Evolutionary conservation across 2,113 vertebrate species (phyloP).

Genomic region (Pseudopodoces humilis): DNA sequence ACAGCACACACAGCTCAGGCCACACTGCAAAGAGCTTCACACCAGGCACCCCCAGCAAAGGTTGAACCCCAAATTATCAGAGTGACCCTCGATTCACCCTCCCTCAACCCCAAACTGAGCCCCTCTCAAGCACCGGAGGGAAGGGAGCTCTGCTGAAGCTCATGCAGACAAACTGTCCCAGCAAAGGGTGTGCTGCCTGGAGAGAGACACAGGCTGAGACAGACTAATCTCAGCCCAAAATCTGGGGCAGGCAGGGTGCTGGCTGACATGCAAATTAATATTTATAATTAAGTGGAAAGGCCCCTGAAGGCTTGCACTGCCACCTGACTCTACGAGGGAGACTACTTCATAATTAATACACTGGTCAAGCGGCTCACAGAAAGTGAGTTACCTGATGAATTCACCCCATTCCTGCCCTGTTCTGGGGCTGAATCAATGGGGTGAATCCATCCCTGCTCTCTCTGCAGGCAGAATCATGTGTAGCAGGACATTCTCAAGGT

Average conservation of each 20-base stretch:
- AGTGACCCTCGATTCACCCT: rapidly evolving
- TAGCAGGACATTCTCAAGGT: rapidly evolving
- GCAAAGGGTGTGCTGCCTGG: background rate
- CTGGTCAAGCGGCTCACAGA: background rate
- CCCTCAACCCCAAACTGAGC: background rate
- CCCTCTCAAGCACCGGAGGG: background rate
- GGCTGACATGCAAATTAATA: slow-evolving; percentile 33
- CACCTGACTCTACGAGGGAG: background rate
- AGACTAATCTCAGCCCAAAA: slow-evolving; percentile 18
- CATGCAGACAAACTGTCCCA: background rate
- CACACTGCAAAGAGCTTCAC: rapidly evolving
- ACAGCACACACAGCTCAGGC: background rate
- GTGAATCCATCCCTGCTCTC: background rate
- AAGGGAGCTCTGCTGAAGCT: background rate
- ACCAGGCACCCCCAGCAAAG: background rate
- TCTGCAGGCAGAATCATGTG: background rate
- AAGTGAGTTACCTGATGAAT: background rate
- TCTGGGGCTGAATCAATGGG: background rate
- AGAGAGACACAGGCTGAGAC: background rate
- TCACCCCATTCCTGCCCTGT: background rate
- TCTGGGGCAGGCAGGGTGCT: slow-evolving; percentile 32
- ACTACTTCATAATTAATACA: slow-evolving; percentile 55
- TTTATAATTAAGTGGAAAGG: slow-evolving; percentile 61
- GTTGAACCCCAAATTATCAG: background rate
- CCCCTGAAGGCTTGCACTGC: slow-evolving; percentile 31